Base-by-base conservation (phyloP, 2,113 vertebrate species). In the Galbula dea region DNA sequence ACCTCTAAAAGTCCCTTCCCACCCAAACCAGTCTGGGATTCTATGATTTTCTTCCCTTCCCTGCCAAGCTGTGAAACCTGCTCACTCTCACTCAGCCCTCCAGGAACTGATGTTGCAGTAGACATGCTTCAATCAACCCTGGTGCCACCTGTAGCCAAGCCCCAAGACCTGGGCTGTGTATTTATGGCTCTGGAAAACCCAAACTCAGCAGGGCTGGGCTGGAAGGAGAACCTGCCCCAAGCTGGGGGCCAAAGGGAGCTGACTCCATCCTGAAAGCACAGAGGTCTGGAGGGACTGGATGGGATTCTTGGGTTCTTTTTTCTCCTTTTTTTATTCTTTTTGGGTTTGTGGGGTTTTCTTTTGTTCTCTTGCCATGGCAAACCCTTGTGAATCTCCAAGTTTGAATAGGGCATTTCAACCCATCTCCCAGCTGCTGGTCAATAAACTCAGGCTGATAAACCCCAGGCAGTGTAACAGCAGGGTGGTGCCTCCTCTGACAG, bases 221-320 rank as follows among this genome's bases (percentile, higher is more conserved):
- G 77, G 45, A 32, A 88, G 59, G 6, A 13, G 23, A 45, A 43
- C 51, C 57, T 72, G 62, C 55, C 39, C 59, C 30, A 39, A 27
- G 22, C 61, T 30, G 0, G 0, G 26, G 24, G 34, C 51, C 0
- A 1, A 12, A 16, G 9, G 23, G 41, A 87, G 22, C 21, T 5
- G 8, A 5, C 61, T 36, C 86, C 52, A 41, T 20, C 61, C 75
- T 54, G n/a, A 29, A 3, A n/a, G 32, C 9, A 3, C 61, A 61
- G 27, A 13, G 37, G 3, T 15, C 52, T 39, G 67, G n/a, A 80
- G 23, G 5, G 23, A 29, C 15, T 7, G 11, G 30, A 6, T 32
- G 46, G 65, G 15, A 8, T 20, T 27, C n/a, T n/a, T n/a, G n/a
- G n/a, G n/a, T n/a, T n/a, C n/a, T n/a, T n/a, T n/a, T n/a, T n/a